These are phyloP conservation scores for Indicator indicator DNA, from an alignment of 2,113 vertebrate species.

Conservation along the genomic window DNA sequence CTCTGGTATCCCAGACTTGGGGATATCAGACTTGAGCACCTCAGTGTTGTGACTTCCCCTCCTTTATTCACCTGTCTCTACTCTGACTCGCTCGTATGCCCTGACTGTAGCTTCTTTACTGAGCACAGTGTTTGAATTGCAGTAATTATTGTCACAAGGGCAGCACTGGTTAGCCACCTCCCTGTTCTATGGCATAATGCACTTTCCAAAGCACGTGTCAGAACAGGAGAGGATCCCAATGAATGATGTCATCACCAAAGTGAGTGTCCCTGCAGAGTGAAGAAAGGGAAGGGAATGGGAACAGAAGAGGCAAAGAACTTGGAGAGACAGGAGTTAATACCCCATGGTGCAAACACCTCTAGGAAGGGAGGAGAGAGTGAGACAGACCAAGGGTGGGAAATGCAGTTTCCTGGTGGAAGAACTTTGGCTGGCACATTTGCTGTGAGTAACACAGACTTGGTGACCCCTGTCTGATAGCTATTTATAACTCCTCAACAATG, in stretches of 20 bases:
- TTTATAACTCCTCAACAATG: constrained; percentile 21
- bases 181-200: not conserved
- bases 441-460: not conserved
- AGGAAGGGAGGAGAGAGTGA: not conserved
- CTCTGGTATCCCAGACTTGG: not conserved
- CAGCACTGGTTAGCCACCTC: not conserved
- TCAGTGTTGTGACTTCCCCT: not conserved
- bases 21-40: not conserved
- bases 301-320: not conserved
- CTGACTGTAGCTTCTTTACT: not conserved
- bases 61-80: not conserved
- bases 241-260: fast-evolving
- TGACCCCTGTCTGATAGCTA: constrained; percentile 26
- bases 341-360: not conserved
- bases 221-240: not conserved
- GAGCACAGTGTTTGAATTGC: not conserved
- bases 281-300: not conserved
- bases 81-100: not conserved
- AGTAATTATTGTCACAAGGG: not conserved
- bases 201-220: not conserved
- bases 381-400: constrained; percentile 7
- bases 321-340: not conserved
- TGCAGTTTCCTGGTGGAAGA: constrained; percentile 30
- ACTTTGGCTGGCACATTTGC: constrained; percentile 31
- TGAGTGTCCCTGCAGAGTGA: not conserved